Conservation (phyloP, 2,888 invertebrate species). For the Clusia tigrina region DNA sequence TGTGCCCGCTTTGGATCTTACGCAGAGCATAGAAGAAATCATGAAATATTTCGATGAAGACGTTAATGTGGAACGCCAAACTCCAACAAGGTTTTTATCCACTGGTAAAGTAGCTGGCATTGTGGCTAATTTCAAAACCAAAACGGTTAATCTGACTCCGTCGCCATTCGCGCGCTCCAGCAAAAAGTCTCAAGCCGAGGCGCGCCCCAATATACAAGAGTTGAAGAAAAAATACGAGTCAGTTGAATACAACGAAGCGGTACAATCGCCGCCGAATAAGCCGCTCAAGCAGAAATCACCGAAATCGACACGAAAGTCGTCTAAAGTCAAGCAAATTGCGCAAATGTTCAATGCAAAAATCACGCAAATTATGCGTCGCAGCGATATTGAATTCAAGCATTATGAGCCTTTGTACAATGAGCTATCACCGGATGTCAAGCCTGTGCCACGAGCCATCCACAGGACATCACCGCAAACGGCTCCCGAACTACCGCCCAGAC, state of each 20-base stretch:
- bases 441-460: slow-evolving; percentile 19
- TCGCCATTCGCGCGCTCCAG: not conserved
- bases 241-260: not conserved
- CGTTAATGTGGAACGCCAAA: slow-evolving; percentile 34
- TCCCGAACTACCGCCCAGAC: not conserved
- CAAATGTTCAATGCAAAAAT: slow-evolving; percentile 57
- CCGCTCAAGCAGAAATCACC: not conserved
- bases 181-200: slow-evolving; percentile 22
- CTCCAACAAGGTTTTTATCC: slow-evolving; percentile 39
- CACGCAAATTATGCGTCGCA: slow-evolving; percentile 47
- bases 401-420: slow-evolving; percentile 45
- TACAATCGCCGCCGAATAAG: slow-evolving; percentile 3
- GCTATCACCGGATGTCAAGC: slow-evolving; percentile 35
- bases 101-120: slow-evolving; percentile 46
- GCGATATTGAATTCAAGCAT: slow-evolving; percentile 26
- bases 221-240: slow-evolving; percentile 51
- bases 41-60: slow-evolving; percentile 58
- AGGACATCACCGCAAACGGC: slow-evolving; percentile 14
- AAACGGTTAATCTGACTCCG: slow-evolving; percentile 24
- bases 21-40: slow-evolving; percentile 49
- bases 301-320: slow-evolving; percentile 34
- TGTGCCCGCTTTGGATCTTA: slow-evolving; percentile 36
- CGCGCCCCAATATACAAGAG: slow-evolving; percentile 38
- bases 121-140: slow-evolving; percentile 45
- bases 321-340: slow-evolving; percentile 57